These are phyloP conservation scores for Oceanodroma tethys DNA, from an alignment of 2,113 vertebrate species.

Conservation along the genomic window DNA sequence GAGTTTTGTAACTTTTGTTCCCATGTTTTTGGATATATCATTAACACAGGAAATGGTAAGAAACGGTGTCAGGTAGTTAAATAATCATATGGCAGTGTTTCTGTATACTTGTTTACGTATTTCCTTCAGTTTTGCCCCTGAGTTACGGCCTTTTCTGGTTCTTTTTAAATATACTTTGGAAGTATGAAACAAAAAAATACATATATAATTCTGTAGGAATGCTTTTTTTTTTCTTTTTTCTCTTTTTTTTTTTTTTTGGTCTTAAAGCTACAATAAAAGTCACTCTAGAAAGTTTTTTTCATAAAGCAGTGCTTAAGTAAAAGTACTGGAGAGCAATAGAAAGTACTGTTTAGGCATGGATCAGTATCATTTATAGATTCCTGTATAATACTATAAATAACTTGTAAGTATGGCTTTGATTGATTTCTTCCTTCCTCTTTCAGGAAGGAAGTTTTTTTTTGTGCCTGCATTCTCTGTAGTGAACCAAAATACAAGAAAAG, in stretches of 20 bases:
- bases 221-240: neutral
- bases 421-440: neutral
- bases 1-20: neutral
- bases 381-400: neutral
- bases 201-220: neutral
- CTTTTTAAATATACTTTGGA: neutral
- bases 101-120: neutral
- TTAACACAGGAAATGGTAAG: neutral
- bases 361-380: neutral
- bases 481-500: neutral
- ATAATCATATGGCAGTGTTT: neutral
- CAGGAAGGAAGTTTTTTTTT: neutral
- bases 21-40: neutral
- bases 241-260: neutral
- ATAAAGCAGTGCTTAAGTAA: neutral
- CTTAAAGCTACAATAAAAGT: neutral
- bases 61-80: neutral
- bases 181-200: neutral
- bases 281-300: neutral
- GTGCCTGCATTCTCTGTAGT: neutral
- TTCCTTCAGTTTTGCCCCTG: neutral
- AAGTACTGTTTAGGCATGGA: neutral
- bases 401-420: neutral
- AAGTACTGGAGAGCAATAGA: neutral
- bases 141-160: neutral